Conservation (phyloP, 2,797 vertebrate genomes). For the Coranthus polyacanthus region DNA sequence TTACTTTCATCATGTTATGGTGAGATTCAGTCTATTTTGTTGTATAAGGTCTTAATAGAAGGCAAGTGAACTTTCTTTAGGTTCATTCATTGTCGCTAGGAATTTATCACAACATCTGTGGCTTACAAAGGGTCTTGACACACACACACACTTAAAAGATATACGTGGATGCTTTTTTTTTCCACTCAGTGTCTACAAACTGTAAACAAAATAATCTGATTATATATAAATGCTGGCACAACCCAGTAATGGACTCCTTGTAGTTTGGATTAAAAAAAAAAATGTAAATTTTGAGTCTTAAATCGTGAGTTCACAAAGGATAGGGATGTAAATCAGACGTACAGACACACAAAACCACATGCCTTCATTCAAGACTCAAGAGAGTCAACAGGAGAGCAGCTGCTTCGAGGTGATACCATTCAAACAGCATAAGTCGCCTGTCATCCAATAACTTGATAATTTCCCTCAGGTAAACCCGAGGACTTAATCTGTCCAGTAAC, state of each 20-base stretch:
- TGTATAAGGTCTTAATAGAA: no score
- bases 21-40: no score
- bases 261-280: constrained; percentile 12
- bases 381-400: constrained; percentile 67
- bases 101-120: no score
- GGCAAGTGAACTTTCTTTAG: no score
- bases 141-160: no score
- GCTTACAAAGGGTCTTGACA: no score
- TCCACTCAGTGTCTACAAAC: no score
- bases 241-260: constrained; percentile 14
- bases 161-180: no score
- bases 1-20: no score
- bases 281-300: constrained; percentile 26
- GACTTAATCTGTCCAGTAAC: constrained; percentile 68
- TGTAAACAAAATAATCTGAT: no score
- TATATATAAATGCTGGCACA: constrained; percentile 6
- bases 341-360: constrained; percentile 11
- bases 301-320: constrained; percentile 12
- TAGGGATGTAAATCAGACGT: constrained; percentile 27
- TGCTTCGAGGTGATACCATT: constrained; percentile 79
- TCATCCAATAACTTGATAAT: constrained; percentile 74
- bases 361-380: constrained; percentile 49
- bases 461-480: constrained; percentile 75
- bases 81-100: no score
- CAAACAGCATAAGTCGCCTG: constrained; percentile 66